Evolutionary conservation across 2,888 invertebrate genomes (phyloP).

Genomic region (Leucophenga maculata): DNA sequence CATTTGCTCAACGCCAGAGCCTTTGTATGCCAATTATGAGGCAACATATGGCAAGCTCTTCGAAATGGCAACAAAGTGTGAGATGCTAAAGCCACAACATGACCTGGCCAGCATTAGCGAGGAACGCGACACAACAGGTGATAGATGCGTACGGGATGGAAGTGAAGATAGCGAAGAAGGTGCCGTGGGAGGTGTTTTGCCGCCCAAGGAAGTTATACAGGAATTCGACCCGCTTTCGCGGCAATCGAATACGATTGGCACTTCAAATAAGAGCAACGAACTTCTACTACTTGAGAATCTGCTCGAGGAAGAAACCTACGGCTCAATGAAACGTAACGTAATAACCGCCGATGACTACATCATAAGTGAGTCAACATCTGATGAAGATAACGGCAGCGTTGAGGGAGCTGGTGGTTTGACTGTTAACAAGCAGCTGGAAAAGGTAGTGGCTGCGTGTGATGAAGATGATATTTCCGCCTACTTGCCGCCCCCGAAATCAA

Average conservation of each 20-base stretch:
- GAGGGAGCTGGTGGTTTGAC: constrained; percentile 30
- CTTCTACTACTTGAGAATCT: constrained; percentile 79
- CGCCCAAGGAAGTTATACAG: constrained; percentile 76
- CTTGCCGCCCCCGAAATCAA: constrained; percentile 22
- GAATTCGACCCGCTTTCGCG: constrained; percentile 80
- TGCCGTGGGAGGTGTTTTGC: constrained; percentile 54
- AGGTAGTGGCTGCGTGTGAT: constrained; percentile 37
- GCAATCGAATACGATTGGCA: constrained; percentile 59
- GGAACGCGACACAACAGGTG: constrained; percentile 29
- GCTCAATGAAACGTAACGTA: constrained; percentile 73
- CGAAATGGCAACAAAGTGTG: constrained; percentile 65
- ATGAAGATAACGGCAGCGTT: constrained; percentile 67
- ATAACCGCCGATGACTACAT: constrained; percentile 69
- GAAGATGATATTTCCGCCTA: background rate
- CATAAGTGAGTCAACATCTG: constrained; percentile 73
- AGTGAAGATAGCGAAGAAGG: constrained; percentile 46
- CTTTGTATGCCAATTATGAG: constrained; percentile 70
- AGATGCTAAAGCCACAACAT: constrained; percentile 58
- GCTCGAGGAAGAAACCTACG: constrained; percentile 80
- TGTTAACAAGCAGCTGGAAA: constrained; percentile 25
- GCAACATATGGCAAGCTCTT: constrained; percentile 70
- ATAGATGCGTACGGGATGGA: constrained; percentile 40
- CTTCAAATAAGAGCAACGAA: constrained; percentile 75
- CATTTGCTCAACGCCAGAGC: constrained; percentile 44
- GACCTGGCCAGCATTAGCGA: constrained; percentile 50